Base-by-base conservation (phyloP, 2,797 vertebrate species). In the Pyrocephalus nanus region DNA sequence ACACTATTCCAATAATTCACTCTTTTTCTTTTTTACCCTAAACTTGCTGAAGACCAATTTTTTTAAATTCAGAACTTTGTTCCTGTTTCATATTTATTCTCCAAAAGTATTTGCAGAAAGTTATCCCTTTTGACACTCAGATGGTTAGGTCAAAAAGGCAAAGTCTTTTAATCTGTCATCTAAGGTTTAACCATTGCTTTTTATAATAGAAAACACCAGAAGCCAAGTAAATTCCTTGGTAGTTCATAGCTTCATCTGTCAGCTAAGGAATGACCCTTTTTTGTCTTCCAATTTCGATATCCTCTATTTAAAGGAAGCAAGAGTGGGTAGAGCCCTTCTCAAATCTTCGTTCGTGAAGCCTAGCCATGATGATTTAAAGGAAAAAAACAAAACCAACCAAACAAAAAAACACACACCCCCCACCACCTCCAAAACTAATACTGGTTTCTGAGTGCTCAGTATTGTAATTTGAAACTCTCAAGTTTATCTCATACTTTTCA, bases 31-130 rank as follows among this genome's bases (percentile, higher is more conserved):
- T 30, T 36, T 32, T 7, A 1, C 2, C 18, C 22, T 57, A 38
- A 13, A 23, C 12, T 73, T 94, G 8, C 3, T 42, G 50, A 88
- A 60, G n/a, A 84, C 3, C 5, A 45, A 26, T 61, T 71, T 14
- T 75, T 89, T 89, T 92, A 8, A 43, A 79, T 92, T 91, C 11
- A 30, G 36, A 78, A 64, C 19, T 14, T 58, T 40, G 65, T 72
- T 74, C 21, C 25, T 55, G 4, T 57, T 82, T 51, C 25, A 26
- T 53, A 54, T 65, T 66, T 89, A 4, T 57, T 70, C 21, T 70
- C 32, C 20, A 60, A 64, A 77, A 71, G 6, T 23, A 71, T 66
- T 62, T 87, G 27, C 14, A 86, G 55, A 50, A 72, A 42, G 20
- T 66, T 60, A 67, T 47, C 15, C 19, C 20, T 74, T 88, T 45